These are phyloP conservation scores for Danaus melanippus DNA, from an alignment of 1,140 invertebrate species.

Conservation along the genomic window DNA sequence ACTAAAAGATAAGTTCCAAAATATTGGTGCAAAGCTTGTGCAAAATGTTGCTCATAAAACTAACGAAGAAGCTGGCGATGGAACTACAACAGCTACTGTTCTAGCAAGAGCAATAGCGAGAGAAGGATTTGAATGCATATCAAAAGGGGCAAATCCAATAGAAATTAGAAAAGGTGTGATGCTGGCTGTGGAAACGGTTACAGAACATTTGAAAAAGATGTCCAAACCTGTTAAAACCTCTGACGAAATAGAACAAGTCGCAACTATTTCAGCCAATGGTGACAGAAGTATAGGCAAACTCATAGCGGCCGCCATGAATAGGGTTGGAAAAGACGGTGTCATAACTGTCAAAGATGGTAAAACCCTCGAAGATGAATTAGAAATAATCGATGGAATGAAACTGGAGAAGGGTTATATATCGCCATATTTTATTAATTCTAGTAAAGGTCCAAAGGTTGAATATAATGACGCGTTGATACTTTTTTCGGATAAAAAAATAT, in stretches of 20 bases:
- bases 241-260: constrained; percentile 99
- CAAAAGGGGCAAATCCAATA: constrained; percentile 98
- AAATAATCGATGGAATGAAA: constrained; percentile 99
- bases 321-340: constrained; percentile 96
- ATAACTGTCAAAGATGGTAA: constrained; percentile 99
- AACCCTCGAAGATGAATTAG: constrained; percentile 96
- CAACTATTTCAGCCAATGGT: constrained; percentile 99
- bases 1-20: constrained; percentile 99
- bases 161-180: constrained; percentile 98
- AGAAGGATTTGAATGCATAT: constrained; percentile 99
- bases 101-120: constrained; percentile 97
- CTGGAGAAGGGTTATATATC: constrained; percentile 99
- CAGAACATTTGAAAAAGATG: constrained; percentile 89
- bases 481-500: constrained; percentile 99
- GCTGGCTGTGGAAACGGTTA: constrained; percentile 94
- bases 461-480: constrained; percentile 97
- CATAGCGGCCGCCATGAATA: constrained; percentile 99
- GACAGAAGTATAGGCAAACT: constrained; percentile 93
- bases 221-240: constrained; percentile 98
- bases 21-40: constrained; percentile 99
- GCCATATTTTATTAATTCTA: constrained; percentile 99
- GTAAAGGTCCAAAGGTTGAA: constrained; percentile 98
- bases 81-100: constrained; percentile 98
- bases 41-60: constrained; percentile 99
- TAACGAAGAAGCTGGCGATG: constrained; percentile 99